Evolutionary conservation across 2,113 vertebrate genomes (phyloP).

Genomic region (Talpa occidentalis): DNA sequence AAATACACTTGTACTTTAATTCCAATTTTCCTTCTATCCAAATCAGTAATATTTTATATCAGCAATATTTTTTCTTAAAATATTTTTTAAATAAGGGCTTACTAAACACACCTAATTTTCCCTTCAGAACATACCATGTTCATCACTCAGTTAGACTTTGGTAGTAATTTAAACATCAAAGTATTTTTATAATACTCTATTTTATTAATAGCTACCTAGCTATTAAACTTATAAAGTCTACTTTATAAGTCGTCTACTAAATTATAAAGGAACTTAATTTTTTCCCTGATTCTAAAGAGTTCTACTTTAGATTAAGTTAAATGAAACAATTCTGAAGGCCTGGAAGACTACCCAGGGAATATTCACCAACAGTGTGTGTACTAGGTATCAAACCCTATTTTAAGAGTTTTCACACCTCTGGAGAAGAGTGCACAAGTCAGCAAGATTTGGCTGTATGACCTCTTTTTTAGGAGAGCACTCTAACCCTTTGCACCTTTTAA

Average conservation of each 20-base stretch:
- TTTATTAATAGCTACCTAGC: too few species aligned
- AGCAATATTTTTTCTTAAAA: background rate
- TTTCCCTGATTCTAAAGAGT: background rate
- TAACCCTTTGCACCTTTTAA: background rate
- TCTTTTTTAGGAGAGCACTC: background rate
- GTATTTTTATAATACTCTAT: background rate
- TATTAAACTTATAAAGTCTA: too few species aligned
- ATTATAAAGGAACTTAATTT: background rate
- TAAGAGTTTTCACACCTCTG: background rate
- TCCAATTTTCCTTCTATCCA: background rate
- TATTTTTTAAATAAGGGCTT: background rate
- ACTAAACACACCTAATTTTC: constrained; percentile 40
- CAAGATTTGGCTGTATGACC: background rate
- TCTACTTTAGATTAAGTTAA: constrained; percentile 11
- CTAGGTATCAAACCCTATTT: background rate
- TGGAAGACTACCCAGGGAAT: background rate
- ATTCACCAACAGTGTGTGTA: background rate
- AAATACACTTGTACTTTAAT: background rate
- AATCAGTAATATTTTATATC: background rate
- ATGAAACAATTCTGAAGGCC: background rate
- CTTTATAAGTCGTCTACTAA: background rate
- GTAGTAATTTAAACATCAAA: constrained; percentile 35
- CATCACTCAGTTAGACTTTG: background rate
- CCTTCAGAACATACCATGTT: background rate
- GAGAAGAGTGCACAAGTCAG: background rate